A percentile compares a stretch with the other conserved stretches of the same genome.
phyloP scores from a whole-genome alignment of 2,113 vertebrate species.

The Takifugu bimaculatus region DNA sequence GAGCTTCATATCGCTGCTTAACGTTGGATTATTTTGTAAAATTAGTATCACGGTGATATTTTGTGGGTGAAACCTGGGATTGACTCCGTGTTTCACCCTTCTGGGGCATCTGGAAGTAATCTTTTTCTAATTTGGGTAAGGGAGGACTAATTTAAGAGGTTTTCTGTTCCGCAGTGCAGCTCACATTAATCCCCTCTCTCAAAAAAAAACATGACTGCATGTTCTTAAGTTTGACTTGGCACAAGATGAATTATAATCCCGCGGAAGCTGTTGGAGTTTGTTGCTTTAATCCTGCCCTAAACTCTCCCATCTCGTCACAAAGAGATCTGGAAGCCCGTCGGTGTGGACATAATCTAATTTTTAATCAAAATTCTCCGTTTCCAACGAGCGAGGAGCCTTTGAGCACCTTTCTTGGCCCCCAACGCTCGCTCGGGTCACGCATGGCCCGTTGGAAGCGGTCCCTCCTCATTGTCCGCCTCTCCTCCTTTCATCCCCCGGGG shows the following conservation, averaged over 20 bases:
- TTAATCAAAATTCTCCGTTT: too few relatives aligned
- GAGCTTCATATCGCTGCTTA: constrained; percentile 4
- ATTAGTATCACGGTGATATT: constrained; percentile 12
- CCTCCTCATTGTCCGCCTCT: constrained; percentile 46
- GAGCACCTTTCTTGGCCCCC: background rate
- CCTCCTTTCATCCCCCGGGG: constrained; percentile 52
- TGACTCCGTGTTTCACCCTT: background rate
- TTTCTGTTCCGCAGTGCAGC: constrained; percentile 8
- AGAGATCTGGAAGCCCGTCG: background rate
- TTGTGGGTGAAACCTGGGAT: constrained; percentile 1
- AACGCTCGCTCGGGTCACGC: background rate
- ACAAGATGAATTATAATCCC: background rate
- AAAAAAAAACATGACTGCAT: background rate
- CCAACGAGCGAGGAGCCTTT: too few relatives aligned
- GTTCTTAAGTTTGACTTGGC: constrained; percentile 1
- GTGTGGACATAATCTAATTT: too few relatives aligned
- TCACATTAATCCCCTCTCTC: background rate
- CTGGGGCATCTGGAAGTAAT: constrained; percentile 5
- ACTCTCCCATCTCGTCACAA: background rate
- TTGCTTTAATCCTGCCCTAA: background rate
- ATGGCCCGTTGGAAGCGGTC: background rate
- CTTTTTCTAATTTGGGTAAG: background rate
- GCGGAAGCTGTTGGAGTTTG: background rate
- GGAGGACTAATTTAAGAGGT: background rate
- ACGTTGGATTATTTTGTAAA: constrained; percentile 2